Base-by-base conservation (phyloP, 2,113 vertebrate species). In the Ardeotis arabs region DNA sequence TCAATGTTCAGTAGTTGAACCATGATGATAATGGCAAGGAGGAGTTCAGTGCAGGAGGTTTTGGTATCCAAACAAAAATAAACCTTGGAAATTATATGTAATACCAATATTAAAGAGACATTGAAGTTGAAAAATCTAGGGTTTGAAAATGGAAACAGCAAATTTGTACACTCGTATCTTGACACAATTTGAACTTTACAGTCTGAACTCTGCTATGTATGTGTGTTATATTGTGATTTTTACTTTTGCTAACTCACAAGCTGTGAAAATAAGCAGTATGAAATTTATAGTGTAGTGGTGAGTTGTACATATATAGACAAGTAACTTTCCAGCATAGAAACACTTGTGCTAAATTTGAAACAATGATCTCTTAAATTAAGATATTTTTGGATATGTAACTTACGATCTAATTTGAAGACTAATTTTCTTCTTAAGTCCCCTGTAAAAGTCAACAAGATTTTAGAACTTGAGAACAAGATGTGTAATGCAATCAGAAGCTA, bases 161-260 rank as follows among this genome's bases (percentile, higher is more conserved):
- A 45, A 52, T 69, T 33, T n/a, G 33, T 45, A 7, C 1, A 1
- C 21, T 49, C 3, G 0, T 2, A 12, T 56, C 6, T 79, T 85
- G n/a, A n/a, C 49, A 16, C 24, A 47, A 11, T 64, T 12, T 35
- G 45, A 81, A 44, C 33, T 44, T 49, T 4, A 1, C 10, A 35
- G 1, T 37, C 24, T 64, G 49, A 62, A n/a, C 10, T 55, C 8
- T 69, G 14, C 31, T 73, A 19, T 15, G 12, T 19, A 27, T 14
- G 5, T 47, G 7, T 6, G 5, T 62, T 64, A 72, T n/a, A 6
- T 17, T 63, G 22, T 29, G 35, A 74, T 37, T 84, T 84, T 74
- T 39, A 44, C 3, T 81, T 91, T 52, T 80, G 25, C 23, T 50
- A 33, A 56, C 22, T 39, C 21, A 35, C 10, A 59, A 52, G 44